Base-by-base conservation (phyloP, 1,140 invertebrate genomes). In the Sitophilus oryzae region DNA sequence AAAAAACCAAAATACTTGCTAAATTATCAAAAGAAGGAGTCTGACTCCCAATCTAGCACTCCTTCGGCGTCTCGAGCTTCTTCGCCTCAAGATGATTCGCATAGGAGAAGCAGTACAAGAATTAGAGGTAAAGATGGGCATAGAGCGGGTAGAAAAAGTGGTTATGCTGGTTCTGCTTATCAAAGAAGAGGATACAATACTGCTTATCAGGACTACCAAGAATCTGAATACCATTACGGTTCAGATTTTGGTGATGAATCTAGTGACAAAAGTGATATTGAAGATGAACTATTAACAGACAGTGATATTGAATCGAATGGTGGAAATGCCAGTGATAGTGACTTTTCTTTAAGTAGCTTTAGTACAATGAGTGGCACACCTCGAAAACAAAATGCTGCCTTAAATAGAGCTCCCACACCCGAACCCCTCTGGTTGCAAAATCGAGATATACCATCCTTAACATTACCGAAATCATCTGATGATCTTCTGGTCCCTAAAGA, bases 1-100 rank as follows among this genome's bases (percentile, higher is more conserved):
- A 92, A 93, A 75, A 94, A 93, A 74, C 91, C 91, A 6, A 93
- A 91, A 79, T 93, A 93, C 75, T 78, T 91, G 64, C 77, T 82
- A 71, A 81, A 81, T 66, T 78, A 82, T 71, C 79, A 78, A 67
- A 57, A 51, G 40, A 79, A 79, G 66, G 84, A 80, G 57, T 76
- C 78, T 1, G 78, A 83, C 64, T 85, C 83, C 66, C 79, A 87
- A 63, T 77, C 81, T 15, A 87, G 85, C 65, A 89, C 89, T 8
- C 88, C 89, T 8, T 84, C 82, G 9, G 80, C 81, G 3, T 89
- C 87, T 2, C 76, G 88, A 68, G 81, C 82, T 25, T 83, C 82
- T 23, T 87, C 87, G 6, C 87, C 88, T 2, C 81, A 83, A 58
- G 81, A 79, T 66, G 84, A 86, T 66, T 78, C 64, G 41, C 82